A percentile compares a stretch with the other conserved stretches of the same genome.
Conservation (phyloP, 2,113 vertebrate genomes). For the Esox niger region DNA sequence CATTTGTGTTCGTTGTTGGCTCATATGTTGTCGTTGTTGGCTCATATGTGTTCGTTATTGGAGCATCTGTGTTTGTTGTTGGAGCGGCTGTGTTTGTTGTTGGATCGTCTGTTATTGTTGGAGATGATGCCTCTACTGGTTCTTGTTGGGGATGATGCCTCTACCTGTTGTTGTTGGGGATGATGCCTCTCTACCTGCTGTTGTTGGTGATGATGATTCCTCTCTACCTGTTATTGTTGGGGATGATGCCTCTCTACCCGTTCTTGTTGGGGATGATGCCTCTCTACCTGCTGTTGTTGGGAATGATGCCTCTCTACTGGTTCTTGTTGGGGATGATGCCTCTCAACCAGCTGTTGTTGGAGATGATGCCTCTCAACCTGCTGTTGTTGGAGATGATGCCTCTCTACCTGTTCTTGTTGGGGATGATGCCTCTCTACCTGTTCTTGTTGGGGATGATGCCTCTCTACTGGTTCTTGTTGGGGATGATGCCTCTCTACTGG, state of each 20-base stretch:
- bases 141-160: background rate
- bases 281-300: no score
- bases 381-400: background rate
- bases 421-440: constrained; percentile 86
- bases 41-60: no score
- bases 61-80: no score
- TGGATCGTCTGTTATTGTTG: background rate
- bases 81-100: no score
- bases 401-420: background rate
- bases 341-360: constrained; percentile 78
- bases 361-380: constrained; percentile 79
- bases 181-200: constrained; percentile 97
- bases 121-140: background rate
- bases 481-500: constrained; percentile 70
- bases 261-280: constrained; percentile 1
- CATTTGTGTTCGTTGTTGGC: no score
- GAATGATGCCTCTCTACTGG: constrained; percentile 84
- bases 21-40: no score
- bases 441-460: constrained; percentile 71
- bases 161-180: constrained; percentile 98
- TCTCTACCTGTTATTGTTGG: constrained; percentile 77
- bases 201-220: no score
- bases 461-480: constrained; percentile 42
- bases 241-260: background rate
- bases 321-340: constrained; percentile 99